A percentile compares a stretch with the other conserved stretches of the same genome.
Evolutionary conservation across 2,888 invertebrate species (phyloP).

Genomic region (Lagria hirta): DNA sequence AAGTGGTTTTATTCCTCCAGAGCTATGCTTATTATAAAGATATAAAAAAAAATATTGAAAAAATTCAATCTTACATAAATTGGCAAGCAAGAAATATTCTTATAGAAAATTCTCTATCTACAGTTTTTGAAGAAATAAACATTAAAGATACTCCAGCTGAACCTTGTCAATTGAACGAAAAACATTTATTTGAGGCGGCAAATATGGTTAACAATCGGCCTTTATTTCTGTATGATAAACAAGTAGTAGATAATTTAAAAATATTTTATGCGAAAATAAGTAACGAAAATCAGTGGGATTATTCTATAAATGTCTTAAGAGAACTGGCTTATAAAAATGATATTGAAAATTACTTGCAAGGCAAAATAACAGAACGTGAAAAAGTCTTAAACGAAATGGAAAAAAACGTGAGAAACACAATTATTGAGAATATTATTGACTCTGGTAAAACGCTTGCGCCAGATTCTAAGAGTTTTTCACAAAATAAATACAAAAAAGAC

Average conservation of each 20-base stretch:
- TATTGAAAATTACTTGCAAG: constrained; percentile 3
- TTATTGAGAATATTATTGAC: too few relatives aligned
- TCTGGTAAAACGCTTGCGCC: too few relatives aligned
- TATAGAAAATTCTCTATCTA: constrained; percentile 8
- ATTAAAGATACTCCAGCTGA: constrained; percentile 1
- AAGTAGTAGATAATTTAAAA: constrained; percentile 4
- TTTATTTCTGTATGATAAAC: constrained; percentile 3
- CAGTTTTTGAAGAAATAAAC: not conserved
- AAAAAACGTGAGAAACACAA: constrained; percentile 1
- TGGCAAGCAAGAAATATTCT: constrained; percentile 6
- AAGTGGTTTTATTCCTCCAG: constrained; percentile 6
- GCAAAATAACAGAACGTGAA: not conserved
- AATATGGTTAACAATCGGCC: constrained; percentile 12
- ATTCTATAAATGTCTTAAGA: constrained; percentile 2
- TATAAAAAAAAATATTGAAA: constrained; percentile 2
- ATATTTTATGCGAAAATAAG: constrained; percentile 1
- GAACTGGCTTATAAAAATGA: constrained; percentile 8
- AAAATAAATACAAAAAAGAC: constrained; percentile 2
- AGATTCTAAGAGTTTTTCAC: too few relatives aligned
- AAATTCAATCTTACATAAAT: constrained; percentile 4
- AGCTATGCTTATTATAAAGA: constrained; percentile 7
- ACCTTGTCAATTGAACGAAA: constrained; percentile 8
- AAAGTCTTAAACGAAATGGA: constrained; percentile 3
- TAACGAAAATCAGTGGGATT: constrained; percentile 7
- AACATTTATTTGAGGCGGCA: constrained; percentile 13